Percentiles rank a stretch among this genome's conserved stretches.
phyloP scores from a whole-genome alignment of 1,140 invertebrate species.

The Drosophila arizonae region DNA sequence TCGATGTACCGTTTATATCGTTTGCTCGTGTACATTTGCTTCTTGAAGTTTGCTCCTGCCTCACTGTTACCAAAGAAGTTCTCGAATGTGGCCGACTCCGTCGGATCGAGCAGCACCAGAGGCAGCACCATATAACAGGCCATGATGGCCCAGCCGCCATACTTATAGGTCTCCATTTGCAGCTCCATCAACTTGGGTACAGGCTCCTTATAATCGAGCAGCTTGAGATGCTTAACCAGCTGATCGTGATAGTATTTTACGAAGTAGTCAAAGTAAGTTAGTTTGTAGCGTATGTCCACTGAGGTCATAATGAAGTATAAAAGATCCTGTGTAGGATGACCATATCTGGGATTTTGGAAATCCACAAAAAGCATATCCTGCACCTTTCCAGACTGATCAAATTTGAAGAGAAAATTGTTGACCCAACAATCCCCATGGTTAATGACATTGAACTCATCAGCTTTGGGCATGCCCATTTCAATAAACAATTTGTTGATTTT shows the following conservation, averaged over 20 bases:
- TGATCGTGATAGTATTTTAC: constrained; percentile 68
- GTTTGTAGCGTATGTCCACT: constrained; percentile 60
- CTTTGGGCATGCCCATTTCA: constrained; percentile 37
- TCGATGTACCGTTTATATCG: constrained; percentile 52
- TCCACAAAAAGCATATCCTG: constrained; percentile 69
- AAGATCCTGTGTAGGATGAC: constrained; percentile 57
- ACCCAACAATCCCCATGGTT: constrained; percentile 88
- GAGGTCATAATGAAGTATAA: constrained; percentile 69
- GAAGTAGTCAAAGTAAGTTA: constrained; percentile 68
- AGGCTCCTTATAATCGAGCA: constrained; percentile 53
- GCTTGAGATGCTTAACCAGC: constrained; percentile 54
- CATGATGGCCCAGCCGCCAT: constrained; percentile 45
- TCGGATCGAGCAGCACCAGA: constrained; percentile 63
- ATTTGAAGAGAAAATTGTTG: constrained; percentile 86
- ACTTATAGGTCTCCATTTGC: constrained; percentile 59
- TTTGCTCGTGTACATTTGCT: constrained; percentile 53
- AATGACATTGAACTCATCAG: constrained; percentile 85
- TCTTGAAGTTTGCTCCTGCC: constrained; percentile 47
- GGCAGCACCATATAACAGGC: constrained; percentile 55
- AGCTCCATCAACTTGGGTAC: constrained; percentile 56
- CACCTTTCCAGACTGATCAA: constrained; percentile 70
- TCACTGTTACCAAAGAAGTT: constrained; percentile 54
- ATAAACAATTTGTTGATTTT: not conserved
- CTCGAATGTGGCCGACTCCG: constrained; percentile 55
- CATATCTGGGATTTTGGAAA: constrained; percentile 66